A percentile compares a stretch with the other conserved stretches of the same genome.
These are phyloP conservation scores for Pantherophis guttatus DNA, from an alignment of 2,113 vertebrate genomes.

Conservation along the genomic window DNA sequence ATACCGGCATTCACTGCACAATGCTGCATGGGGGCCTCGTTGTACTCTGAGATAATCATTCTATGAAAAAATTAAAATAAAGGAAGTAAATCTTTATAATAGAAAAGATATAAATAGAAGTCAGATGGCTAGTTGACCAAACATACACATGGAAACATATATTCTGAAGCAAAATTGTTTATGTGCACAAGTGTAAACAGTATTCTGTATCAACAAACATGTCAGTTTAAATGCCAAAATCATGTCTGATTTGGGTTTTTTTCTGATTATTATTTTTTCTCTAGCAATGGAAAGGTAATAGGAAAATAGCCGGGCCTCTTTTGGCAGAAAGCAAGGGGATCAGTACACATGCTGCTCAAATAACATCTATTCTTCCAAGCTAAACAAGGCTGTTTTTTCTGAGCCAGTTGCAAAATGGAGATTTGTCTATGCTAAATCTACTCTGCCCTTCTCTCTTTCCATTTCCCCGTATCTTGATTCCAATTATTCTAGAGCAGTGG, in stretches of 20 bases:
- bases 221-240: not conserved
- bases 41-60: not conserved
- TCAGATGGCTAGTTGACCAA: not conserved
- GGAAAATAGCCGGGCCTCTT: not conserved
- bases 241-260: not conserved
- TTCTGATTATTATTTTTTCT: not conserved
- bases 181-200: not conserved
- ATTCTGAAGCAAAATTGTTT: not conserved
- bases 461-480: not conserved
- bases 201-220: not conserved
- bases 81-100: not conserved
- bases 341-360: not conserved
- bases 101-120: not conserved
- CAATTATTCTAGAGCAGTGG: not conserved
- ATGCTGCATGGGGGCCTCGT: not conserved
- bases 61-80: not conserved
- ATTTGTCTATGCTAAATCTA: not conserved
- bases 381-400: not conserved
- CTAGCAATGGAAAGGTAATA: not conserved
- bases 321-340: not conserved
- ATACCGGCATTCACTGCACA: not conserved
- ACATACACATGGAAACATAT: not conserved
- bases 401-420: not conserved
- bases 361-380: not conserved
- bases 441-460: not conserved